These are phyloP conservation scores for Drepana falcataria DNA, from an alignment of 2,888 invertebrate genomes.

Conservation along the genomic window DNA sequence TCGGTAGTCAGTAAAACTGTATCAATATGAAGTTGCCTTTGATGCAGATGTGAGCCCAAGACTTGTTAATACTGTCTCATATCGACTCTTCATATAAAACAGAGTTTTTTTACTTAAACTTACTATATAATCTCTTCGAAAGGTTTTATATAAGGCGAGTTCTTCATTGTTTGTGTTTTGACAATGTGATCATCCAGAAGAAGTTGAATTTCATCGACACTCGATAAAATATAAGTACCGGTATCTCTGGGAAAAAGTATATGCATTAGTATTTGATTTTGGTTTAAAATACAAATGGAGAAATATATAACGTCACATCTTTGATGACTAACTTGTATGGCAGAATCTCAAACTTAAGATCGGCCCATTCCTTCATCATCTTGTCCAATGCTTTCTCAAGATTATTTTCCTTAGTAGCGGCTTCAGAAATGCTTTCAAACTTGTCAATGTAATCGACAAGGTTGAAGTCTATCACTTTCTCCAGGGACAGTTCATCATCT, in stretches of 20 bases:
- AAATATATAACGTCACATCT: background rate
- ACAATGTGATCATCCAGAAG: slow-evolving; percentile 96
- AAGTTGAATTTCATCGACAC: slow-evolving; percentile 95
- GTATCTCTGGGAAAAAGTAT: slow-evolving; percentile 81
- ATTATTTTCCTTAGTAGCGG: slow-evolving; percentile 97
- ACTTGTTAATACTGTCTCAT: too few relatives aligned
- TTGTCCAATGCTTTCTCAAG: slow-evolving; percentile 92
- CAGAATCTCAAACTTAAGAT: slow-evolving; percentile 85
- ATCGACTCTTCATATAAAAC: too few relatives aligned
- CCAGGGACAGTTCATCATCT: slow-evolving; percentile 88
- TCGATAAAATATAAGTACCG: slow-evolving; percentile 92
- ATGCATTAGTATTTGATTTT: too few relatives aligned
- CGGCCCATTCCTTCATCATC: slow-evolving; percentile 95
- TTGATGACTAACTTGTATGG: slow-evolving; percentile 80
- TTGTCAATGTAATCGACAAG: slow-evolving; percentile 92
- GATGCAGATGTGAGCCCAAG: too few relatives aligned
- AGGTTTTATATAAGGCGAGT: slow-evolving; percentile 97
- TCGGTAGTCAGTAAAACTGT: too few relatives aligned
- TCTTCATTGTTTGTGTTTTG: slow-evolving; percentile 98
- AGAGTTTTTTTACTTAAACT: slow-evolving; percentile 28
- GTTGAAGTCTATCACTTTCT: slow-evolving; percentile 92
- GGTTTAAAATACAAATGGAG: background rate
- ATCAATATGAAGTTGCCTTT: too few relatives aligned
- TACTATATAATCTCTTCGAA: slow-evolving; percentile 91
- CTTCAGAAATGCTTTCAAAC: slow-evolving; percentile 95